phyloP scores from a whole-genome alignment of 35 echinoderm and acorn worm genomes.

The Strongylocentrotus purpuratus region DNA sequence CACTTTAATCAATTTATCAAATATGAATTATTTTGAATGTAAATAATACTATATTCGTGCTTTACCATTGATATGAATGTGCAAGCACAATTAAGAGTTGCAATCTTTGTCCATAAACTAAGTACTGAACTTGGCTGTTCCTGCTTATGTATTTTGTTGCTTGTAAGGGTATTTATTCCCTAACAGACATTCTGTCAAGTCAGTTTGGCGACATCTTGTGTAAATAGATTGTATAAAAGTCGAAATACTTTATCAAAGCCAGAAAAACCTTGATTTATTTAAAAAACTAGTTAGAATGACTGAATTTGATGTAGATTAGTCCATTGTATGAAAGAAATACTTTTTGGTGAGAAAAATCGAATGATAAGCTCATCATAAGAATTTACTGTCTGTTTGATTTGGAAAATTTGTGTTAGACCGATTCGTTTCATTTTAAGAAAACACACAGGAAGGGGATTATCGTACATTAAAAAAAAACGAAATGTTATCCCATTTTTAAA shows the following conservation, averaged over 20 bases:
- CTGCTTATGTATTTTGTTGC: not conserved
- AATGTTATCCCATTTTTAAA: not conserved
- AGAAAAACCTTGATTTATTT: slow-evolving; percentile 17
- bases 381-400: not conserved
- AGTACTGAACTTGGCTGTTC: slow-evolving; percentile 3
- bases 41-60: slow-evolving; percentile 19
- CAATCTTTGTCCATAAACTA: slow-evolving; percentile 3
- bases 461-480: not conserved
- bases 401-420: not conserved
- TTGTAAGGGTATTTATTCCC: not conserved
- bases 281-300: not conserved
- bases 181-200: not conserved
- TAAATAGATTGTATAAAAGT: slow-evolving; percentile 4
- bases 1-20: not conserved
- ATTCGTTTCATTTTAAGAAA: not conserved
- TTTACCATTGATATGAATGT: not conserved
- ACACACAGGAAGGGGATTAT: not conserved
- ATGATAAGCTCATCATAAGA: not conserved
- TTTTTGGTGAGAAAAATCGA: not conserved
- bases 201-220: not conserved
- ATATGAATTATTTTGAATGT: not conserved
- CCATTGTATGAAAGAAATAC: not conserved
- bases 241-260: not conserved
- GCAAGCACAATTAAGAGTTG: not conserved
- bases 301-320: not conserved